Evolutionary conservation across 2,888 invertebrate genomes (phyloP).

Genomic region (Dryadula phaetusa): DNA sequence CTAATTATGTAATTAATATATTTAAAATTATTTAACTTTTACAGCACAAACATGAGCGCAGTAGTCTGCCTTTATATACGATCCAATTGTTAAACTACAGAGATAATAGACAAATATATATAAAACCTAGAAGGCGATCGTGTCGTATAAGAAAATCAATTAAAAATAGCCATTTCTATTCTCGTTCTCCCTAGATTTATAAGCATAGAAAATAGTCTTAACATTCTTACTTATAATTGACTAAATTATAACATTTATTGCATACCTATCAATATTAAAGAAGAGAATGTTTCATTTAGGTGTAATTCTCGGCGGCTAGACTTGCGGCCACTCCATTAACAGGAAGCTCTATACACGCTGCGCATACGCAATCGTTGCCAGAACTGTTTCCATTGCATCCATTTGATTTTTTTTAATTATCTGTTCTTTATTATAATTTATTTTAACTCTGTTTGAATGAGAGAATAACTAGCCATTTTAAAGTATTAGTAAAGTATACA

Average conservation of each 20-base stretch:
- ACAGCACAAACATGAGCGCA: no score
- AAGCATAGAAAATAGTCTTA: background rate
- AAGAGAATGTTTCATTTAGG: constrained; percentile 45
- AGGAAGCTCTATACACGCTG: constrained; percentile 68
- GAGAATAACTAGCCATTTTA: background rate
- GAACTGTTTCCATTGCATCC: constrained; percentile 40
- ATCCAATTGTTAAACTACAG: background rate
- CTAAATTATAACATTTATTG: background rate
- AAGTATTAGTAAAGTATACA: background rate
- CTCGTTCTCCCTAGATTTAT: background rate
- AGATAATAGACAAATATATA: background rate
- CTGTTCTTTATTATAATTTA: background rate
- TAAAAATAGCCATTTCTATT: background rate
- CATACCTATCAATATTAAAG: constrained; percentile 17
- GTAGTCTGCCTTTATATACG: background rate
- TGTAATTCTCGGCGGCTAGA: constrained; percentile 51
- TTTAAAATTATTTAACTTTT: no score
- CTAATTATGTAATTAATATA: background rate
- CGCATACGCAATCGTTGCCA: constrained; percentile 65
- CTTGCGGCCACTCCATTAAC: constrained; percentile 66
- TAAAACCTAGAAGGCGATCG: background rate
- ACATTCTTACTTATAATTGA: background rate
- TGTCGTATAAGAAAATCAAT: background rate
- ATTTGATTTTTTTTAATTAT: background rate
- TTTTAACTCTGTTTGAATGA: background rate